phyloP scores from a whole-genome alignment of 35 echinoderm and acorn worm species.

The Heliocidaris erythrogramma region DNA sequence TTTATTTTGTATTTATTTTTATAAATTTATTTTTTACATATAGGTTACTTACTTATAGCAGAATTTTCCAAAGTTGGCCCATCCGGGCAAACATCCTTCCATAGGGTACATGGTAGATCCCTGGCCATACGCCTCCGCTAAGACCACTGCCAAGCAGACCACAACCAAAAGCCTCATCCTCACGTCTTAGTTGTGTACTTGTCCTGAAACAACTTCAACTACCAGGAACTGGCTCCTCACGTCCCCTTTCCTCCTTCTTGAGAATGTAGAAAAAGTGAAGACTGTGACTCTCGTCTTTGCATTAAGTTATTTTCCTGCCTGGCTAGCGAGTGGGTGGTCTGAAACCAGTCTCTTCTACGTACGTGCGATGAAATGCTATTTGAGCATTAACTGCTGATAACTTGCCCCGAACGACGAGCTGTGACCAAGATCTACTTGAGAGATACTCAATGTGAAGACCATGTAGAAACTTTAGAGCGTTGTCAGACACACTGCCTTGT shows the following conservation, averaged over 20 bases:
- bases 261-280: not conserved
- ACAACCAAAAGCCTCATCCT: not conserved
- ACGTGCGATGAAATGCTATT: not conserved
- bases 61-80: slow-evolving; percentile 38
- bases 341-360: not conserved
- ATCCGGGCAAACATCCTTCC: slow-evolving; percentile 26
- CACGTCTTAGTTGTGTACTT: not conserved
- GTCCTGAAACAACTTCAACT: not conserved
- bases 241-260: not conserved
- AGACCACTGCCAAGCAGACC: not conserved
- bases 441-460: not conserved
- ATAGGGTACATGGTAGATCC: not conserved
- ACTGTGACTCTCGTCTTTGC: not conserved
- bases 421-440: not conserved
- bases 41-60: slow-evolving; percentile 33
- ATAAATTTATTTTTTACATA: no score
- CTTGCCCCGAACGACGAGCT: not conserved
- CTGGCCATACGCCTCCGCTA: not conserved
- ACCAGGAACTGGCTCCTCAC: not conserved
- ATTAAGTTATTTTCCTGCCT: not conserved
- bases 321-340: not conserved
- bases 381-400: not conserved
- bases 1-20: no score
- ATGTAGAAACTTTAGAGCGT: no score
- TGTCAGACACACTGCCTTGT: not conserved